Base-by-base conservation (phyloP, 2,888 invertebrate species). In the Trachelus stipa region DNA sequence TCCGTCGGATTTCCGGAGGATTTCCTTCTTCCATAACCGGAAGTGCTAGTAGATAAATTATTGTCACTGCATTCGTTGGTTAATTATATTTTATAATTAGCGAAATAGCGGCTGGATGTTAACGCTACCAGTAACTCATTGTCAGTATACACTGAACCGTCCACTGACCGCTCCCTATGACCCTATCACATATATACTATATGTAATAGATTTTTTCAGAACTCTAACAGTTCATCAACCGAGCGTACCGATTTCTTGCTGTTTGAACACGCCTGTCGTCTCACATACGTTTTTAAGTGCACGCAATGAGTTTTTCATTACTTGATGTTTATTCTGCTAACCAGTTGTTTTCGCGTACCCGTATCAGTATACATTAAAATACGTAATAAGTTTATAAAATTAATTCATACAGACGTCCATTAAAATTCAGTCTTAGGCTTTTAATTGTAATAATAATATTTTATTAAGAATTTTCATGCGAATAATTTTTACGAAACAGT, bases 31-130 rank as follows among this genome's bases (percentile, higher is more conserved):
- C 56, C 56, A 23, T 23, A 23, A 23, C 56, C 56, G 56, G 56
- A 56, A 56, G 56, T 56, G 9, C 23, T 56, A 56, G 23, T 56
- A 23, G 56, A 56, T 56, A 56, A 9, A 23, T 56, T 56, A 23
- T 56, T 2, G 56, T 56, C 23, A 73, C 71, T 75, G 68, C 80
- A 74, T 79, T 83, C 79, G 71, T 31, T 34, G 71, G 81, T 84
- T 81, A 82, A 84, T 85, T 84, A 82, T 82, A 79, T 76, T 71
- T 69, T 76, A 77, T 83, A 82, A 85, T 86, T 86, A 85, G 84
- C 78, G 82, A 80, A 81, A 83, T 82, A 79, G 79, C 83, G 84
- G 78, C 79, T 83, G 83, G 77, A 83, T 81, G 81, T 81, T 83
- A 85, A 85, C 15, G 74, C 74, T 30, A 3, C 31, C 74, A 6